Evolutionary conservation across 1,140 invertebrate species (phyloP).

Genomic region (Epicauta chinensis): DNA sequence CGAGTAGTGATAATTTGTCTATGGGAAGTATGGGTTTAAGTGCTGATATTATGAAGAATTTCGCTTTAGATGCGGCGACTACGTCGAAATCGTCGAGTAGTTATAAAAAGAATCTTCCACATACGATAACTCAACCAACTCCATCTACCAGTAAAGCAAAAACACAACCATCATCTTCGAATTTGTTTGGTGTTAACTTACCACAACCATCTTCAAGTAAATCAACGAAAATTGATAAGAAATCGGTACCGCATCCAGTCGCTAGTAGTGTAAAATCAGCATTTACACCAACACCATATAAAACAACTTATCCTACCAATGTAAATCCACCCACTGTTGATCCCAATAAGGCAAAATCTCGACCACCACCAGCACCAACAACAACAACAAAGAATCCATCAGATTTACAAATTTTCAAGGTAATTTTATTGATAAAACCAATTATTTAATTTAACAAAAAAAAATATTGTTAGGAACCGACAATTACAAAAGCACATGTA

Average conservation of each 20-base stretch:
- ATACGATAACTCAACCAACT: slow-evolving; percentile 1
- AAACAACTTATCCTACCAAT: not conserved
- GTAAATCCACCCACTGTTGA: not conserved
- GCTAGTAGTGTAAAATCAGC: slow-evolving; percentile 7
- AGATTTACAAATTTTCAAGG: slow-evolving; percentile 17
- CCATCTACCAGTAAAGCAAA: slow-evolving; percentile 2
- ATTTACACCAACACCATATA: slow-evolving; percentile 1
- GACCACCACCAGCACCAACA: no score
- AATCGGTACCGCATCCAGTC: not conserved
- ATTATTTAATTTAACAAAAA: no score
- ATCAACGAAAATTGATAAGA: slow-evolving; percentile 7
- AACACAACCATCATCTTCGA: slow-evolving; percentile 5
- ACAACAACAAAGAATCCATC: slow-evolving; percentile 4
- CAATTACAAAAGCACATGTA: slow-evolving; percentile 4
- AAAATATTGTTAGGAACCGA: slow-evolving; percentile 20
- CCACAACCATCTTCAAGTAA: not conserved
- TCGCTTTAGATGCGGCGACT: no score
- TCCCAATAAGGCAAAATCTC: not conserved
- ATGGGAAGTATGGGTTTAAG: not conserved
- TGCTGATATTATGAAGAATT: no score
- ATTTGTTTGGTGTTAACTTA: slow-evolving; percentile 8
- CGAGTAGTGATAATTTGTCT: not conserved
- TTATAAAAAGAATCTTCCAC: slow-evolving; percentile 5
- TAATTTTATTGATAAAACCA: not conserved
- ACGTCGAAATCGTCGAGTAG: not conserved